A percentile compares a stretch with the other conserved stretches of the same genome.
Evolutionary conservation across 2,888 invertebrate species (phyloP).

Genomic region (Leuctra nigra): DNA sequence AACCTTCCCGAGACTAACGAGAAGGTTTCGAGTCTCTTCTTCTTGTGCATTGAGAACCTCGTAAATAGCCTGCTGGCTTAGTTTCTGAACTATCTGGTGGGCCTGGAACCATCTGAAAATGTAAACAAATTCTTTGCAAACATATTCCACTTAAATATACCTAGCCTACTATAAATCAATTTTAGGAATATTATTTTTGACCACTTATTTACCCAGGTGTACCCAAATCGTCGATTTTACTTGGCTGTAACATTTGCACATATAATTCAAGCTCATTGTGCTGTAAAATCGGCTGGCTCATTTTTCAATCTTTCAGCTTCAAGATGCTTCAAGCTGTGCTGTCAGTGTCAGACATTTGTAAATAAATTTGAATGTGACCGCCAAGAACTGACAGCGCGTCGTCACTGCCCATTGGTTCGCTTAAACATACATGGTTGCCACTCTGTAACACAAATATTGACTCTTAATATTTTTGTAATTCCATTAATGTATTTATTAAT

Average conservation of each 20-base stretch:
- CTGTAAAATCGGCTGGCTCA: too few relatives aligned
- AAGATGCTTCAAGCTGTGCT: too few relatives aligned
- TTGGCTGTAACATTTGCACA: constrained; percentile 16
- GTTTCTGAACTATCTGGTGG: constrained; percentile 74
- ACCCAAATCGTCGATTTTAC: constrained; percentile 20
- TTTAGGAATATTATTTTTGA: not conserved
- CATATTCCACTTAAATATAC: not conserved
- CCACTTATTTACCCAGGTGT: constrained; percentile 17
- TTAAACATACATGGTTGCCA: too few relatives aligned
- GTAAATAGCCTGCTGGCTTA: constrained; percentile 81
- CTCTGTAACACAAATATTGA: too few relatives aligned
- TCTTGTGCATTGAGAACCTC: constrained; percentile 73
- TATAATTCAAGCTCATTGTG: constrained; percentile 14
- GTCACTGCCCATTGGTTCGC: too few relatives aligned
- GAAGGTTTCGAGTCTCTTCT: constrained; percentile 77
- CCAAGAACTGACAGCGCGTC: too few relatives aligned
- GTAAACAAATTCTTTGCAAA: constrained; percentile 1
- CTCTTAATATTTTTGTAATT: too few relatives aligned
- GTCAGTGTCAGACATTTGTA: too few relatives aligned
- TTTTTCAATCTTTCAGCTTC: too few relatives aligned
- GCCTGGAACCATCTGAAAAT: constrained; percentile 66
- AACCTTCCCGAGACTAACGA: constrained; percentile 69
- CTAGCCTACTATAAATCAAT: not conserved
- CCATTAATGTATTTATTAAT: too few relatives aligned
- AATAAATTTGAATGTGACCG: too few relatives aligned